Evolutionary conservation across 2,113 vertebrate genomes (phyloP), one percentile per base, ranked within the genome.

Genomic region (Micromys minutus): DNA sequence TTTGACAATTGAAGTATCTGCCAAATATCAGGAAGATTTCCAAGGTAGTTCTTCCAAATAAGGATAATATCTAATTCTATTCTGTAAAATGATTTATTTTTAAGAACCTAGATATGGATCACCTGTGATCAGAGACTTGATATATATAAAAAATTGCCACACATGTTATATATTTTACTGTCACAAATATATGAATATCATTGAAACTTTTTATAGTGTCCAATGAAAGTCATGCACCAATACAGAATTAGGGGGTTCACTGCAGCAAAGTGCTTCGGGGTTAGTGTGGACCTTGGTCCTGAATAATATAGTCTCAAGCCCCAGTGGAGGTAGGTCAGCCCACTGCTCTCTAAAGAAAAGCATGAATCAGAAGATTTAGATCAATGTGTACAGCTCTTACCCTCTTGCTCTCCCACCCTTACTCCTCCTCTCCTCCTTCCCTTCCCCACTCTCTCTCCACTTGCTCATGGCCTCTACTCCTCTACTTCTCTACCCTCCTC

Each of bases 151-250:
- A n/a, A n/a, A n/a, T 85, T 67, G 39, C 86, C 26, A 69, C 3
- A 0, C 52, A 34, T 80, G 71, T 85, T 87, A 90, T 7, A 61
- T 75, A 87, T 91, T 76, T 95, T 55, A 92, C 89, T 94, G 83
- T 74, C 31, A 94, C 83, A 65, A 31, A 84, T 87, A 89, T 63
- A 87, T 52, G 72, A 90, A 90, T 87, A 86, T 97, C 92, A 94
- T 95, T 97, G 94, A 94, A 97, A 91, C 2, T 29, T 77, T 76
- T 59, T 67, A 59, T 76, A 52, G 39, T 59, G 69, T 65, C 31
- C 65, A 69, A 1, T 65, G 50, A 42, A 22, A 84, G 57, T 52
- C 74, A 26, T 47, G 21, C 1, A 21, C 36, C 72, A 80, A 63
- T 55, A 21, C 92, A 61, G 89, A 83, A 55, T 47, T 7, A 13